Evolutionary conservation across 2,113 vertebrate species (phyloP), one percentile per base, ranked within the genome.

Genomic region (Nymphicus hollandicus): DNA sequence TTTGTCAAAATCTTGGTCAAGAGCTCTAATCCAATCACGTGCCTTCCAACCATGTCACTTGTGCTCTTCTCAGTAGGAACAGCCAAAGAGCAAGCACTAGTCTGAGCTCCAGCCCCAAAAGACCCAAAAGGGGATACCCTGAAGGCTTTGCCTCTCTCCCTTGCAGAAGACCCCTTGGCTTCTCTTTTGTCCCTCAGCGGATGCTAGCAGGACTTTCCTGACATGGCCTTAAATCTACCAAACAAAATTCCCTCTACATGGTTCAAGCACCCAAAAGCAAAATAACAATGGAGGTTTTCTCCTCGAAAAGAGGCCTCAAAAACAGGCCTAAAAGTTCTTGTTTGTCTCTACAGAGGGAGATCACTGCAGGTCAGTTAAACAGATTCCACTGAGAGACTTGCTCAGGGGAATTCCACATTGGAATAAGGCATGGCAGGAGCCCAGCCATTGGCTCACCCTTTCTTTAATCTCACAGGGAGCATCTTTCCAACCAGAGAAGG

Each of bases 341-440:
- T 81, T 94, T 91, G 22, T 86, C 24, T 74, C 72, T 81, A 33
- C 60, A 74, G 69, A 81, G 0, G 2, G 79, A 77, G 68, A 88
- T 35, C 53, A 39, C 27, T 50, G n/a, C 29, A 74, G 72, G 55
- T 44, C 27, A 88, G 31, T 83, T 85, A 91, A 93, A 95, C 41
- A 90, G 86, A 96, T 94, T 94, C 17, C 31, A 85, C 56, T 52
- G 72, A 49, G 68, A 81, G 55, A 84, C 56, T 88, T 88, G 80
- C 52, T 80, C 9, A 28, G 61, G 79, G 82, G 55, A 93, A 91
- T 25, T 55, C 72, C 70, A 15, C 39, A 39, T 50, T 13, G 10
- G 60, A 70, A 22, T 9, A 89, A 31, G 31, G 56, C 61, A 83
- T 4, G 6, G 77, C 55, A 65, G 44, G 49, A 74, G 65, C 82